Evolutionary conservation across 2,113 vertebrate genomes (phyloP), one percentile per base, ranked within the genome.

Genomic region (Tauraco erythrolophus): DNA sequence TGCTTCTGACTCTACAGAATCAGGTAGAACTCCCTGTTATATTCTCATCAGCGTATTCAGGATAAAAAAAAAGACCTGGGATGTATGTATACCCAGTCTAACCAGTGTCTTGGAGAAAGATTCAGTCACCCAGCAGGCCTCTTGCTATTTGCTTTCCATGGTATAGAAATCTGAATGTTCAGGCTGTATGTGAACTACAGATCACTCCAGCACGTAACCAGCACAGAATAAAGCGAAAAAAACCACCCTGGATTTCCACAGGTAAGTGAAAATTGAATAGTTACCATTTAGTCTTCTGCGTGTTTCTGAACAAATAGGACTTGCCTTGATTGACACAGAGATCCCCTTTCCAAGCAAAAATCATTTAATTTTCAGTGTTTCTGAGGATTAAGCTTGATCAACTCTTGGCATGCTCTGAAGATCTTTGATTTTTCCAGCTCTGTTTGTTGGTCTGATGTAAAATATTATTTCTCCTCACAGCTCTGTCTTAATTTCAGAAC

Each of bases 11-110:
- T 75, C 75, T 14, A 57, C 11, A 66, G 57, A 39, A 19, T 71
- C 28, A 22, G 31, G 31, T 21, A 76, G 72, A 87, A 33, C 37
- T 58, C 50, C 25, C 33, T 69, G 7, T 72, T 54, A 35, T 15
- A 27, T 41, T 58, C 58, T 69, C 23, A 69, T 25, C 4, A 43
- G 30, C 2, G 3, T 50, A 81, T 31, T 54, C 76, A 11, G 8
- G 9, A 14, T 1, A 2, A 3, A 7, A 35, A 11, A n/a, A 48
- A 6, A 43, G 1, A 48, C 6, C 18, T 21, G 28, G 51, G 28
- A n/a, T 51, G 8, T n/a, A 13, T 14, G 13, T 41, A n/a, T n/a
- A n/a, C 13, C 6, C 14, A 45, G 5, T n/a, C 28, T 57, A 50
- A 43, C 35, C 9, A 35, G 19, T 18, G 43, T 23, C 7, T 53